phyloP scores from a whole-genome alignment of 2,888 invertebrate species.

The Lasius platythorax region DNA sequence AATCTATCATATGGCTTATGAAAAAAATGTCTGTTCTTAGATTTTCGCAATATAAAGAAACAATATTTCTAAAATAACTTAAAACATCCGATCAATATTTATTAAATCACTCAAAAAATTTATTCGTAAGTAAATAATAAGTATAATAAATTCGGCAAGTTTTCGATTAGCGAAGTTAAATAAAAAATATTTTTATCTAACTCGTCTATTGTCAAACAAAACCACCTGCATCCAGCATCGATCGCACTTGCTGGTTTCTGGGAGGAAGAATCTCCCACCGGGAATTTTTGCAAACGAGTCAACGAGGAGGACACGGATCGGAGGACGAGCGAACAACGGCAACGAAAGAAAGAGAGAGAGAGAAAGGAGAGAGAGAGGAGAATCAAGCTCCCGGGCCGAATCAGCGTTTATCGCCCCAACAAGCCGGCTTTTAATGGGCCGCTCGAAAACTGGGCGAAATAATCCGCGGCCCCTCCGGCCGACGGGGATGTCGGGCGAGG shows the following conservation, averaged over 20 bases:
- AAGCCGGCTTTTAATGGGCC: slow-evolving; percentile 83
- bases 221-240: slow-evolving; percentile 6
- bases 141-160: not conserved
- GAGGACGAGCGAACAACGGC: slow-evolving; percentile 28
- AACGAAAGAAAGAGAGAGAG: slow-evolving; percentile 27
- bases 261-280: slow-evolving; percentile 12
- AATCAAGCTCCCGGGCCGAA: slow-evolving; percentile 72
- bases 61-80: not conserved
- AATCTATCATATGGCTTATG: not conserved
- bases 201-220: not conserved
- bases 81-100: not conserved
- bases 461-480: slow-evolving; percentile 72
- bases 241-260: slow-evolving; percentile 8
- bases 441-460: slow-evolving; percentile 84
- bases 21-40: not conserved
- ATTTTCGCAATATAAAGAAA: not conserved
- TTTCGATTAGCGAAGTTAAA: not conserved
- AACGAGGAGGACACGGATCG: slow-evolving; percentile 37
- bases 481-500: slow-evolving; percentile 63
- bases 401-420: slow-evolving; percentile 83
- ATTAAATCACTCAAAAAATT: not conserved
- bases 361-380: slow-evolving; percentile 30
- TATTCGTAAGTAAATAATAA: not conserved
- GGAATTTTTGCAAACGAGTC: slow-evolving; percentile 29
- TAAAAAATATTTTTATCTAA: not conserved